Conservation (phyloP, 2,888 invertebrate genomes). For the Leptura quadrifasciata region DNA sequence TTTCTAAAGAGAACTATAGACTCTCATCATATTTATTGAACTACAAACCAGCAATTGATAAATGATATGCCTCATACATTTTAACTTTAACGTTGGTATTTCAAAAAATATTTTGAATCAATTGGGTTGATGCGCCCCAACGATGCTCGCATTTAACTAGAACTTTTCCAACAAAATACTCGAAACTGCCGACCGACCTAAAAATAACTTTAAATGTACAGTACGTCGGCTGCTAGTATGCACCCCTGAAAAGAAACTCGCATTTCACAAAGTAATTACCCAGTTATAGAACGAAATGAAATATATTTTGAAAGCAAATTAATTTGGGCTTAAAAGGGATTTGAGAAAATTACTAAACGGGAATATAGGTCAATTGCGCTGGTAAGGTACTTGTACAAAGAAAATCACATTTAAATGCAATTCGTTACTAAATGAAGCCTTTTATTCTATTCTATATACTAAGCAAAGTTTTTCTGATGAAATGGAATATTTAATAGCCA, state of each 20-base stretch:
- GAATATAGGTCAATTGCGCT: conserved; percentile 24
- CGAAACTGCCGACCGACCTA: background rate
- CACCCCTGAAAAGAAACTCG: background rate
- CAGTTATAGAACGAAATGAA: conserved; percentile 19
- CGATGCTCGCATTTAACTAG: conserved; percentile 28
- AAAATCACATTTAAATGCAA: conserved; percentile 28
- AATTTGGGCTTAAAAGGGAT: conserved; percentile 34
- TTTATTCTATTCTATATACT: background rate
- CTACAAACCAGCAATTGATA: no score
- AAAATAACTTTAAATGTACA: conserved; percentile 15
- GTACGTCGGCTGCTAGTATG: background rate
- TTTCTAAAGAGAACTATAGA: no score
- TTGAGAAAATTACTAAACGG: conserved; percentile 26
- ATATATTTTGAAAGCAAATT: conserved; percentile 40
- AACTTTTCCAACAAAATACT: conserved; percentile 16
- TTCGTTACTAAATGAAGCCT: conserved; percentile 15
- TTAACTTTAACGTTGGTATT: no score
- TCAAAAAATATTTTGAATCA: conserved; percentile 16
- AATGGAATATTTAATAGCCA: background rate
- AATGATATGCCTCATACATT: no score
- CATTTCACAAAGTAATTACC: conserved; percentile 33
- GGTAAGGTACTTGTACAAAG: conserved; percentile 11
- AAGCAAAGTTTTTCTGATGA: background rate
- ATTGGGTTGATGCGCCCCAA: conserved; percentile 13
- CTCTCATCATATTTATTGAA: no score